These are phyloP conservation scores for Benthochromis sp. DNA, from an alignment of 2,113 vertebrate species.

Conservation along the genomic window DNA sequence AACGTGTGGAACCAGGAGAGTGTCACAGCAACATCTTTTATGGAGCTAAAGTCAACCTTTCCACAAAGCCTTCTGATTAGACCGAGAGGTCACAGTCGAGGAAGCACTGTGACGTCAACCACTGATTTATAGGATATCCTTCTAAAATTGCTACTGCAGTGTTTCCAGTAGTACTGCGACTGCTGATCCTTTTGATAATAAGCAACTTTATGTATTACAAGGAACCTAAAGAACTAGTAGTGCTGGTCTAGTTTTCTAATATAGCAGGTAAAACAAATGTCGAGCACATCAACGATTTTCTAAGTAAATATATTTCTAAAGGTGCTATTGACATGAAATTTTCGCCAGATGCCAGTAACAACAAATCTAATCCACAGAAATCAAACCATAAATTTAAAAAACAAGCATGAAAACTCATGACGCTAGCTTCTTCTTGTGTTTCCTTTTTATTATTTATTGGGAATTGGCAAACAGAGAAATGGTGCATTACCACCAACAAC, in stretches of 20 bases:
- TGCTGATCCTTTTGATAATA: not conserved
- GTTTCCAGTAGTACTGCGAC: not conserved
- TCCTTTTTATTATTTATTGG: not conserved
- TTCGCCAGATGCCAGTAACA: rapidly evolving
- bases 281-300: rapidly evolving
- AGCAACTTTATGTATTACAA: not conserved
- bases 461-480: not conserved
- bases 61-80: not conserved
- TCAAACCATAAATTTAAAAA: rapidly evolving
- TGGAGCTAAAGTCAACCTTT: not conserved
- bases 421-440: rapidly evolving
- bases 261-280: not conserved
- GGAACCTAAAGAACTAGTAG: not conserved
- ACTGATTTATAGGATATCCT: not conserved
- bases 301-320: not conserved
- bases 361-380: not conserved
- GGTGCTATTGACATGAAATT: not conserved
- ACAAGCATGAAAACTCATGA: too few relatives aligned
- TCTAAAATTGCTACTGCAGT: not conserved
- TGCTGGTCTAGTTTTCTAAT: not conserved
- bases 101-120: not conserved
- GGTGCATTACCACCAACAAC: not conserved
- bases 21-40: not conserved
- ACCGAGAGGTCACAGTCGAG: not conserved
- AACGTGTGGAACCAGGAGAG: not conserved